A percentile compares a stretch with the other conserved stretches of the same genome.
Conservation (phyloP, 2,113 vertebrate species). For the Cichladusa arquata region DNA sequence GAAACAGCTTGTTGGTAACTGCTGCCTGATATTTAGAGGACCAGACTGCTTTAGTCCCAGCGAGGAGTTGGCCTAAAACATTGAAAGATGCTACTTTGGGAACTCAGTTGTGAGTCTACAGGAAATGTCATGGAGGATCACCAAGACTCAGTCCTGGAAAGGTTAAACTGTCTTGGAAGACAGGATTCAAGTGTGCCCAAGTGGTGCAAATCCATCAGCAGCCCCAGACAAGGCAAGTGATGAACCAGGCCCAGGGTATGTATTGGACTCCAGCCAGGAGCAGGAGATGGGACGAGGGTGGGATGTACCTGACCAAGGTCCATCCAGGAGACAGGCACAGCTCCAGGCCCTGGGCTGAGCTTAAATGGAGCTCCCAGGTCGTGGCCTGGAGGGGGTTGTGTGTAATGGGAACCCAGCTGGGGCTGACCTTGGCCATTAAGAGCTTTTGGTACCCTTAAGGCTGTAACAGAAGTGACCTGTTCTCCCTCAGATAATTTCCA, state of each 20-base stretch:
- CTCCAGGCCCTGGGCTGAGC: background rate
- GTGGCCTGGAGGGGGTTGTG: accelerated
- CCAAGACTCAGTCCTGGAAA: background rate
- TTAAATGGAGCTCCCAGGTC: background rate
- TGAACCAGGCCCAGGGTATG: background rate
- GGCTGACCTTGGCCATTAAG: background rate
- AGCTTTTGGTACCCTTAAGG: background rate
- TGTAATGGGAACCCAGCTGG: background rate
- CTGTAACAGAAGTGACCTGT: background rate
- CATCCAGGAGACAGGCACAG: background rate
- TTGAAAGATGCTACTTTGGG: background rate
- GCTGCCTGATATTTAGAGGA: slow-evolving; percentile 38
- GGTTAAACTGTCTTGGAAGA: background rate
- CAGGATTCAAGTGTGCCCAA: background rate
- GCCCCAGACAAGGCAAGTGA: background rate
- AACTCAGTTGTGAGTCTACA: background rate
- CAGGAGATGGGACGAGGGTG: background rate
- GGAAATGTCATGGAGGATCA: background rate
- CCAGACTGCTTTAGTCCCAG: slow-evolving; percentile 2
- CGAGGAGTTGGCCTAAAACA: background rate
- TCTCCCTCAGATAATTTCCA: background rate
- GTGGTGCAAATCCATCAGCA: background rate
- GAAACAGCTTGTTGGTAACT: slow-evolving; percentile 36
- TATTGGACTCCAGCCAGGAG: background rate
- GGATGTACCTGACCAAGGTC: background rate